Conservation (phyloP, 1,140 invertebrate genomes). For the Vanessa tameamea region DNA sequence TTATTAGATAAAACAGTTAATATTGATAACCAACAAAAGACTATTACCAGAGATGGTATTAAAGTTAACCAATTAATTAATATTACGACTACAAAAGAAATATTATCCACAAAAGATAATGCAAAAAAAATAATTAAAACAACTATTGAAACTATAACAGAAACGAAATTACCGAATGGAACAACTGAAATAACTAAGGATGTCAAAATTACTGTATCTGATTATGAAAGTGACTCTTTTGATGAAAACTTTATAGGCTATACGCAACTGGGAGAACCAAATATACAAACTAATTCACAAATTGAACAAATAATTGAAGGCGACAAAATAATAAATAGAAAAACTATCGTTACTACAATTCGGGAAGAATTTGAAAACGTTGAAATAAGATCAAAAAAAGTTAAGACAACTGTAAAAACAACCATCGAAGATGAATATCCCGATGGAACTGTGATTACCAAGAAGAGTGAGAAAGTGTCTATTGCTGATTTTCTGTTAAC, state of each 20-base stretch:
- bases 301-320: constrained; percentile 60
- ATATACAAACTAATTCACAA: constrained; percentile 51
- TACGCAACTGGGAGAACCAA: constrained; percentile 56
- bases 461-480: constrained; percentile 74
- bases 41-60: constrained; percentile 60
- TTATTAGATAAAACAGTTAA: constrained; percentile 63
- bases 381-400: constrained; percentile 59
- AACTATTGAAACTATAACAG: constrained; percentile 76
- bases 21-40: constrained; percentile 64
- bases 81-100: constrained; percentile 73
- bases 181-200: constrained; percentile 72
- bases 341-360: constrained; percentile 65
- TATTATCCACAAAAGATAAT: constrained; percentile 55
- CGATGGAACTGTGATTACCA: constrained; percentile 73
- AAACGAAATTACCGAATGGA: constrained; percentile 70
- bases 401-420: constrained; percentile 71
- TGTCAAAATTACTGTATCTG: constrained; percentile 70
- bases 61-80: constrained; percentile 69
- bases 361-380: constrained; percentile 67
- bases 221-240: constrained; percentile 58
- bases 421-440: constrained; percentile 73
- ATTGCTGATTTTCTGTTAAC: constrained; percentile 65
- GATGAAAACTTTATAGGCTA: constrained; percentile 70
- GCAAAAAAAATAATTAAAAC: constrained; percentile 70
- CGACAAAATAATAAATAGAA: constrained; percentile 61